Evolutionary conservation across 2,888 invertebrate genomes (phyloP).

Genomic region (Lordiphosa fenestrarum): DNA sequence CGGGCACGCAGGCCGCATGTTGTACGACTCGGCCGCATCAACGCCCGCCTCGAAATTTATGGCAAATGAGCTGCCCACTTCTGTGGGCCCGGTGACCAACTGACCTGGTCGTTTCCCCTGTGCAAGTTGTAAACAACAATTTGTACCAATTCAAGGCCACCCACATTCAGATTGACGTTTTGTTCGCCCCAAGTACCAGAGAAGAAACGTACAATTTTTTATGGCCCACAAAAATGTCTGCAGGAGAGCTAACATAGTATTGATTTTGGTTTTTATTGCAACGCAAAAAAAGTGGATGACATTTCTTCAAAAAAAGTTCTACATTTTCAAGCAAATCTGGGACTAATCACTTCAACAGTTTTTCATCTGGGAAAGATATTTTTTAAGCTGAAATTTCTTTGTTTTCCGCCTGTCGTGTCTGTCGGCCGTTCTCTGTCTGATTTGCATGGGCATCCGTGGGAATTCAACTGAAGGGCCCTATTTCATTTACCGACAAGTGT

Average conservation of each 20-base stretch:
- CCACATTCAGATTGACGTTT: constrained; percentile 40
- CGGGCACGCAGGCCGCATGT: constrained; percentile 51
- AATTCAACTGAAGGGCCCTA: constrained; percentile 1
- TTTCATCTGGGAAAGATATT: too few relatives aligned
- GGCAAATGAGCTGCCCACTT: constrained; percentile 54
- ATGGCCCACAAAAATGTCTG: constrained; percentile 48
- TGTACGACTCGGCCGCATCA: constrained; percentile 42
- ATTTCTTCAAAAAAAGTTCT: too few relatives aligned
- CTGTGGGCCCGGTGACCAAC: constrained; percentile 8
- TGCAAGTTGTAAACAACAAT: constrained; percentile 48
- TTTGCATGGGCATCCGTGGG: constrained; percentile 32
- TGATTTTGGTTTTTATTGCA: constrained; percentile 26
- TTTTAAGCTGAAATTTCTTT: too few relatives aligned
- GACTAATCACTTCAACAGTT: too few relatives aligned
- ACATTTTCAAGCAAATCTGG: too few relatives aligned
- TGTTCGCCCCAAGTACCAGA: constrained; percentile 65
- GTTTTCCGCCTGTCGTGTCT: too few relatives aligned
- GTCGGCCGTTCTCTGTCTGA: constrained; percentile 23
- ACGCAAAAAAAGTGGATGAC: too few relatives aligned
- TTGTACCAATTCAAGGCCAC: constrained; percentile 52
- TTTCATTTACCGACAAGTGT: constrained; percentile 25
- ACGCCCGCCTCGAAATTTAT: constrained; percentile 44
- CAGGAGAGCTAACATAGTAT: constrained; percentile 31
- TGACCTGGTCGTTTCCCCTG: constrained; percentile 17
- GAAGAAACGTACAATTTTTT: constrained; percentile 66